Evolutionary conservation across 1,140 invertebrate genomes (phyloP), one percentile per base, ranked within the genome.

Genomic region (Venturia canescens): DNA sequence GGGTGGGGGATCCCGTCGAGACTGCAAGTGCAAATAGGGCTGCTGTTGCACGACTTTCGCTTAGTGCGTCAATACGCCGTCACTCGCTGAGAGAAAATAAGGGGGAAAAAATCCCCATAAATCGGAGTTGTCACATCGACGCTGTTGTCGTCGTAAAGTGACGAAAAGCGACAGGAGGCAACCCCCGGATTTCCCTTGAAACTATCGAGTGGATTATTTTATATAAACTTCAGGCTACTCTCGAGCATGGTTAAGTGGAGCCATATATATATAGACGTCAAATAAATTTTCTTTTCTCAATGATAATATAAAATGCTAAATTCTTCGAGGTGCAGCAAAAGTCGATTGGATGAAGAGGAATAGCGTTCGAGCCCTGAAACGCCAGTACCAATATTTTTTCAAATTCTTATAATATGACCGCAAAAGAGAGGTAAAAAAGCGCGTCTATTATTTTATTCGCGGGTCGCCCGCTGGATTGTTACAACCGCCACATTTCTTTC

Each of bases 31-130:
- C 34, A 70, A 38, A 38, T 29, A 18, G 13, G 5, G 26, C 63
- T 67, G 63, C 67, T n/a, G 5, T 21, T 69, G 31, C 67, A 34
- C 27, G n/a, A n/a, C 34, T 38, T 71, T 71, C 69, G 44, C 34
- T 71, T 16, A 11, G 34, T 44, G 16, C 23, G 69, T 71, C 69
- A 71, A 71, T 71, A 48, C 48, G 69, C 69, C 38, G n/a, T 71
- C 69, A 44, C 21, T 71, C 34, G 23, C 18, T 3, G 4, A 63
- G 60, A 21, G 7, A 63, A 48, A n/a, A 38, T 0, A 38, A 34
- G 13, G 7, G 9, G 3, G 5, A 44, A 44, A 71, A 48, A 71
- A 71, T 44, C 34, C 69, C 27, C 69, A 71, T 71, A 71, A 71
- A 71, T 71, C 69, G n/a, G 69, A 23, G n/a, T 38, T 69, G 63